Base-by-base conservation (phyloP, 2,797 vertebrate species). In the Pygocentrus nattereri region DNA sequence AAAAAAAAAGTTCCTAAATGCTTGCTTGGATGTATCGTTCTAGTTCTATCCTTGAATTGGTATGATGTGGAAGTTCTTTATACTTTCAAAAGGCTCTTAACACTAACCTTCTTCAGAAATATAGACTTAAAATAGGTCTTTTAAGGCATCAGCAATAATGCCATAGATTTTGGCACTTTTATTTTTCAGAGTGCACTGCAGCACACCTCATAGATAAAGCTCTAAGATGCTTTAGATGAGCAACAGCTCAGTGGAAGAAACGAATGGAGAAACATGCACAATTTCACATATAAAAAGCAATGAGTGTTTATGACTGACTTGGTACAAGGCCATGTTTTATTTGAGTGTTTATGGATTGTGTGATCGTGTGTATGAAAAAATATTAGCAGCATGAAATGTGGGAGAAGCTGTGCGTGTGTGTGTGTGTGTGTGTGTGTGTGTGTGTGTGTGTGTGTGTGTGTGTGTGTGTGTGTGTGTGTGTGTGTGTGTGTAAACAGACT, bases 291-390 rank as follows among this genome's bases (percentile, higher is more conserved):
- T 41, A 38, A 50, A 19, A 70, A 52, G 47, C 8, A 81, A 74
- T 81, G 52, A 70, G 83, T 71, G 82, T 80, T 86, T 82, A 74
- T 73, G 69, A 67, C 64, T 56, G 61, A 61, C 70, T 62, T 52
- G 13, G 67, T 58, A 31, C 54, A 38, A 11, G 34, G 25, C 38
- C 74, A 65, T 68, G 30, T 83, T 74, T 82, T 82, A 80, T 88
- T 79, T 76, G 76, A 19, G 80, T 81, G 85, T 86, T 85, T 64
- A 82, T 85, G 71, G 76, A 77, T 88, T 56, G n/a, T 76, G 59
- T 78, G 62, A 34, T 58, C 78, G 71, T 78, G 65, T 56, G 72
- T 82, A 81, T 80, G 68, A 64, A 83, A 74, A 78, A 54, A 77
- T 77, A 65, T 23, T 27, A 44, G 56, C 13, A 18, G 64, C 62